Conservation (phyloP, 2,888 invertebrate species). For the Syrista parreyssii region DNA sequence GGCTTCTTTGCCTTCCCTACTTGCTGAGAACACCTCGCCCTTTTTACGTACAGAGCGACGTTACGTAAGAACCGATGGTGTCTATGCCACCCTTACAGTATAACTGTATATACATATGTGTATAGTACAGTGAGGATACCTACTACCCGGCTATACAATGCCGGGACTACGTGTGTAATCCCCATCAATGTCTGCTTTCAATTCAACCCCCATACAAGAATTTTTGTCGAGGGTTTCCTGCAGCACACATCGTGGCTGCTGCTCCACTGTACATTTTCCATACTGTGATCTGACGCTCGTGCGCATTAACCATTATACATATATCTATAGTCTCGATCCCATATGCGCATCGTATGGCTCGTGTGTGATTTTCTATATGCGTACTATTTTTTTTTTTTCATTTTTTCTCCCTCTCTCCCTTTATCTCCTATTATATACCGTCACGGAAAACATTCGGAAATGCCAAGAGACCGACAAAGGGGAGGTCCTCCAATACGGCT, state of each 20-base stretch:
- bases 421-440: not conserved
- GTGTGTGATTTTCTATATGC: not conserved
- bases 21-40: constrained; percentile 27
- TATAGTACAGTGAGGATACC: not conserved
- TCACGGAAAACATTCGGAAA: not conserved
- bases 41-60: constrained; percentile 20
- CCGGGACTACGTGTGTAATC: constrained; percentile 38
- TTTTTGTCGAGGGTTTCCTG: constrained; percentile 29
- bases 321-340: not conserved
- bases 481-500: not conserved
- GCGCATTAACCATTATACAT: not conserved
- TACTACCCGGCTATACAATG: constrained; percentile 21
- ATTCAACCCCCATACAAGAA: constrained; percentile 28
- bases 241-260: not conserved
- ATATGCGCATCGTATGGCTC: not conserved
- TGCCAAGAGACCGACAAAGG: not conserved
- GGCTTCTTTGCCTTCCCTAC: constrained; percentile 47
- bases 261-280: not conserved
- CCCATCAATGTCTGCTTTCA: constrained; percentile 45
- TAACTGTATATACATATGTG: constrained; percentile 1
- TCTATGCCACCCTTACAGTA: constrained; percentile 7
- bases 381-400: not conserved
- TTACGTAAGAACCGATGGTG: constrained; percentile 16
- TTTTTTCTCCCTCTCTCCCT: not conserved
- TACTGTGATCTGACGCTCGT: not conserved